phyloP scores from a whole-genome alignment of 2,888 invertebrate species.

The Drosophila vallismaia region DNA sequence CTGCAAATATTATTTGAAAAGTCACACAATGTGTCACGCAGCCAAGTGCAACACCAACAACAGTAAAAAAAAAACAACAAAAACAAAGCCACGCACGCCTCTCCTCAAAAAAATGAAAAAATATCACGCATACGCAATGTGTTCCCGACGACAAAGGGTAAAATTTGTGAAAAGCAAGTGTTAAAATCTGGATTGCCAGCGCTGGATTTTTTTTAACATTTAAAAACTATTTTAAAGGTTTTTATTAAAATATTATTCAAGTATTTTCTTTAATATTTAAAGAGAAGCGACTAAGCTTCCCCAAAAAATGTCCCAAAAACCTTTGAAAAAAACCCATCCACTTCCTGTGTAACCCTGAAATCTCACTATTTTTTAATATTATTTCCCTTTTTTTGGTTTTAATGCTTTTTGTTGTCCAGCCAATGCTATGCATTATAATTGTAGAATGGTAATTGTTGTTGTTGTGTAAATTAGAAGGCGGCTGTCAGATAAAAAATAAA shows the following conservation, averaged over 20 bases:
- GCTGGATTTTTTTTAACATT: constrained; percentile 14
- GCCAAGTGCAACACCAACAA: constrained; percentile 40
- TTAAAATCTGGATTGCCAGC: constrained; percentile 13
- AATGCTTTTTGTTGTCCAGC: constrained; percentile 17
- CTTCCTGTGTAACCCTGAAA: constrained; percentile 9
- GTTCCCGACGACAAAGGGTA: constrained; percentile 10
- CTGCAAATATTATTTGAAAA: constrained; percentile 66
- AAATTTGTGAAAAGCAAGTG: constrained; percentile 15
- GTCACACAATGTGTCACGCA: constrained; percentile 73
- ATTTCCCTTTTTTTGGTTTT: not conserved
- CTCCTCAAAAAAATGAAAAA: not conserved
- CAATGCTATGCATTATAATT: constrained; percentile 71
- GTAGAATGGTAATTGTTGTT: constrained; percentile 59
- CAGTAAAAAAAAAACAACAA: not conserved
- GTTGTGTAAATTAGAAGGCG: constrained; percentile 74
- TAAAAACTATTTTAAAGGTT: too few species aligned
- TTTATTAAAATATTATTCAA: too few species aligned
- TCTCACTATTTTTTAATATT: not conserved
- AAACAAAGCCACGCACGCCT: constrained; percentile 1
- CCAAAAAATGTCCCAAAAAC: not conserved
- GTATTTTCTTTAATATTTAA: too few species aligned
- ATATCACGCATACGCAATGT: constrained; percentile 44
- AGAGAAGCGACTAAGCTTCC: too few species aligned
- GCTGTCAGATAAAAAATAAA: constrained; percentile 65
- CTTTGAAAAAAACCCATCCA: not conserved